phyloP scores from a whole-genome alignment of 2,888 invertebrate genomes.

The Aproaerema taeniolella region DNA sequence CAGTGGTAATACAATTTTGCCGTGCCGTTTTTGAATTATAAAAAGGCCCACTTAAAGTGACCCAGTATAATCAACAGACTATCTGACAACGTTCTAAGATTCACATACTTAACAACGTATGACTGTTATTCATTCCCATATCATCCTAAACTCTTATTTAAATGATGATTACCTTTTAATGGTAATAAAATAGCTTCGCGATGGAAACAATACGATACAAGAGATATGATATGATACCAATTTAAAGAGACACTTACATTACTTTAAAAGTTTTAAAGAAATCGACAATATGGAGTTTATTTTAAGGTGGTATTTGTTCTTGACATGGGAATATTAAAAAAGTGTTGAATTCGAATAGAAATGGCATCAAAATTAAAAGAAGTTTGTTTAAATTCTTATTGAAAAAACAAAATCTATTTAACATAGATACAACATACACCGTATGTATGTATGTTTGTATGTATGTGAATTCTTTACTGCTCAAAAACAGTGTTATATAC shows the following conservation, averaged over 20 bases:
- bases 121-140: neutral
- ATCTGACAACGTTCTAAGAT: no score
- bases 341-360: neutral
- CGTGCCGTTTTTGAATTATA: neutral
- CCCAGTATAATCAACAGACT: neutral
- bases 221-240: conserved; percentile 5
- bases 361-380: no score
- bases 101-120: no score
- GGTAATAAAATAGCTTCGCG: conserved; percentile 30
- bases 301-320: neutral
- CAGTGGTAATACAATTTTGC: neutral
- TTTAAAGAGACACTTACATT: conserved; percentile 3
- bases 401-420: no score
- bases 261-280: neutral
- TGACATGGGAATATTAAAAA: neutral
- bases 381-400: no score
- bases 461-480: no score
- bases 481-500: no score
- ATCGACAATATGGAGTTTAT: neutral
- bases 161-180: conserved; percentile 40
- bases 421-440: no score
- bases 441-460: no score
- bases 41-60: neutral
- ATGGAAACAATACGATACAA: conserved; percentile 33
- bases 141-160: neutral